Evolutionary conservation across 2,888 invertebrate genomes (phyloP), one percentile per base, ranked within the genome.

Genomic region (Coleophora deauratella): DNA sequence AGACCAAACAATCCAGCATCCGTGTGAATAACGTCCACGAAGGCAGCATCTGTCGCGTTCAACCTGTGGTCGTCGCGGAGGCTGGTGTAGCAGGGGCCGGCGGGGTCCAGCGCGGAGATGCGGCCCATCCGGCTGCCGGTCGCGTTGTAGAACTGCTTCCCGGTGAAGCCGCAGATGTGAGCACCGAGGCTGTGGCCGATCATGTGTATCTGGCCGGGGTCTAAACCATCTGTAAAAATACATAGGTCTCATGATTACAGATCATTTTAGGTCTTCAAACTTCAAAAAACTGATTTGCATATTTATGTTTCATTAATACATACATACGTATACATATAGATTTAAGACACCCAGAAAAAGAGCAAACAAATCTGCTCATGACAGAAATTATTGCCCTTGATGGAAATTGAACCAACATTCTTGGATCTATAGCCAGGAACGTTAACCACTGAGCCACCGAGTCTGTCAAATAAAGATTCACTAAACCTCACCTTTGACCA

Each of bases 181-280:
- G 74, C 51, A 12, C 84, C 84, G 1, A 84, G 66, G 37, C 84
- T 84, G 69, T 84, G 84, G 0, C 84, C 84, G 7, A 84, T 60
- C n/a, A 85, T 51, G 52, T 80, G 75, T 36, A 82, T 68, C 0
- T 57, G 43, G 0, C 54, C 37, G 0, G 76, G 66, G 4, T 65
- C 47, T 6, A 71, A 43, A 9, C 77, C 80, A 27, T 53, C 81
- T 82, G 61, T 30, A 21, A 8, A 11, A 8, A 13, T 14, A 14
- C n/a, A n/a, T n/a, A n/a, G n/a, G n/a, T n/a, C n/a, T n/a, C n/a
- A 31, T 14, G 9, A 28, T 28, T 6, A 6, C 9, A 28, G 9
- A n/a, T n/a, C n/a, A n/a, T n/a, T n/a, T n/a, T n/a, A n/a, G n/a
- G n/a, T n/a, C n/a, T n/a, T n/a, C n/a, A n/a, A n/a, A n/a, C n/a